Evolutionary conservation across 1,140 invertebrate genomes (phyloP).

Genomic region (Heliconius eleuchia): DNA sequence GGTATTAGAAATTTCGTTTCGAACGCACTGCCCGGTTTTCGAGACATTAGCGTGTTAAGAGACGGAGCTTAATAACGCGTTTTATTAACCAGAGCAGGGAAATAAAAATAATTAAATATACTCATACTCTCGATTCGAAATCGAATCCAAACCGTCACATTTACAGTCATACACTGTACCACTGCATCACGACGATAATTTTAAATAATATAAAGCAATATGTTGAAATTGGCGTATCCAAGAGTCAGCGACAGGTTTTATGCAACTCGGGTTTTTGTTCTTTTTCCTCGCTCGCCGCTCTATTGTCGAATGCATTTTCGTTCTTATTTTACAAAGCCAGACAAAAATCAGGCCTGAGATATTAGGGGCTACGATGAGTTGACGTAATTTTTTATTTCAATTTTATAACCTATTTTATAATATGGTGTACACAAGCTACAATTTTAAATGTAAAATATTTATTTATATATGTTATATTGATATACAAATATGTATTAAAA

Average conservation of each 20-base stretch:
- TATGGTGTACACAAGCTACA: neutral
- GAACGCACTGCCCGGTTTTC: too few species aligned
- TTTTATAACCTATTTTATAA: neutral
- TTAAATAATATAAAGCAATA: conserved; percentile 32
- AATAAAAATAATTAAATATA: too few species aligned
- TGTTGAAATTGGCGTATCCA: conserved; percentile 38
- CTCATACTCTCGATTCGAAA: too few species aligned
- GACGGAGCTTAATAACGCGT: too few species aligned
- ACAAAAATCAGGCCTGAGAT: neutral
- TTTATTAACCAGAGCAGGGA: too few species aligned
- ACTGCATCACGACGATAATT: neutral
- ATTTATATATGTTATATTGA: neutral
- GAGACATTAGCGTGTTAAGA: too few species aligned
- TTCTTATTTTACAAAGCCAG: conserved; percentile 19
- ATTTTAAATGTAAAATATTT: neutral
- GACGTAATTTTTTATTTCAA: neutral
- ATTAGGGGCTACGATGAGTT: conserved; percentile 3
- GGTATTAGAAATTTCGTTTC: too few species aligned
- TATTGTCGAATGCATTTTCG: conserved; percentile 37
- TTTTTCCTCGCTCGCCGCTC: conserved; percentile 37
- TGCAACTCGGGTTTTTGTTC: conserved; percentile 43
- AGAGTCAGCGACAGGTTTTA: conserved; percentile 44
- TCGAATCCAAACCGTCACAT: too few species aligned
- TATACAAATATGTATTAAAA: too few species aligned
- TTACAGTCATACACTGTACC: too few species aligned